Percentiles rank a stretch among this genome's conserved stretches.
Conservation (phyloP, 2,888 invertebrate species). For the Agrochola lota region DNA sequence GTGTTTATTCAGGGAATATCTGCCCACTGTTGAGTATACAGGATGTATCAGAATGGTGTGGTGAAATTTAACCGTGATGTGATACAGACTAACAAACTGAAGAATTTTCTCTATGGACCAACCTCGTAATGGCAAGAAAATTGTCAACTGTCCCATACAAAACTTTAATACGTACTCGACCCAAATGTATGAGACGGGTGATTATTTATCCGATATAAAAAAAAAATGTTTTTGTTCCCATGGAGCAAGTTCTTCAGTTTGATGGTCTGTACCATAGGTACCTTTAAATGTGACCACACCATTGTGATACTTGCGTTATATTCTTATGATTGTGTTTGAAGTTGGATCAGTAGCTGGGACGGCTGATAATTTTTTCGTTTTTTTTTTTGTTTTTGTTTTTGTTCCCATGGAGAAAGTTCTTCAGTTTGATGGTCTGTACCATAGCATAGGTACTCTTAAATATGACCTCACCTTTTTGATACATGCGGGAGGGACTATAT, state of each 20-base stretch:
- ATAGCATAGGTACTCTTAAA: background rate
- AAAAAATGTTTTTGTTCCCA: too few species aligned
- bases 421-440: background rate
- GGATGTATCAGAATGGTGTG: background rate
- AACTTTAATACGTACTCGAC: background rate
- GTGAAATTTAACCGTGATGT: background rate
- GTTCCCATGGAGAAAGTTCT: too few species aligned
- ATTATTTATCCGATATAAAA: too few species aligned
- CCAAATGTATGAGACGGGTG: background rate
- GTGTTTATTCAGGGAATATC: slow-evolving; percentile 5
- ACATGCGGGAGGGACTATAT: too few species aligned
- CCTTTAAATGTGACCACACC: background rate
- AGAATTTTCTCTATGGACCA: background rate
- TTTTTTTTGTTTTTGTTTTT: too few species aligned
- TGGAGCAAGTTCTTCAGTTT: background rate
- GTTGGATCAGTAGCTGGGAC: too few species aligned
- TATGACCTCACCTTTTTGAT: background rate
- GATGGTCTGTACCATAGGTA: background rate
- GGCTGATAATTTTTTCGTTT: too few species aligned
- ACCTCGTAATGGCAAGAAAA: background rate
- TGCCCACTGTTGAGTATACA: too few species aligned
- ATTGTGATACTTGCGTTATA: background rate
- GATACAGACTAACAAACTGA: background rate
- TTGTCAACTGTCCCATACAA: background rate
- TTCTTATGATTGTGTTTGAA: too few species aligned